Evolutionary conservation across 2,888 invertebrate species (phyloP).

Genomic region (Acleris holmiana): DNA sequence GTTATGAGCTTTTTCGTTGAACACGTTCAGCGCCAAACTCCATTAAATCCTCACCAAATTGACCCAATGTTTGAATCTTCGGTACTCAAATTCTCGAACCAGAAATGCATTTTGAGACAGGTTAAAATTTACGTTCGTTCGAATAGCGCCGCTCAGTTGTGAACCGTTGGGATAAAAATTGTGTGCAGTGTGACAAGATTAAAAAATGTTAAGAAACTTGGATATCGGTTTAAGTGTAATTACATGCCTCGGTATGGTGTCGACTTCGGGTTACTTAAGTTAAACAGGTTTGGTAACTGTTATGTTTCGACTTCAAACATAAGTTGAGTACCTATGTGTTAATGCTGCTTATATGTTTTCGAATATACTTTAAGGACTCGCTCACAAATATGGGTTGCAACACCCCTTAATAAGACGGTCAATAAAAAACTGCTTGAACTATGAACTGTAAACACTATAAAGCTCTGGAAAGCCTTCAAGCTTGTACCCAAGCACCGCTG

Average conservation of each 20-base stretch:
- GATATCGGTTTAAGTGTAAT: conserved; percentile 70
- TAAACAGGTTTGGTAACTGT: conserved; percentile 15
- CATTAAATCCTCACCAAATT: too few relatives aligned
- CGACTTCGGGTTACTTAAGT: conserved; percentile 17
- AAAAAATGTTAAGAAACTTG: conserved; percentile 59
- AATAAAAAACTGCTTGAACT: not conserved
- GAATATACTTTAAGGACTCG: too few relatives aligned
- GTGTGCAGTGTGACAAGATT: conserved; percentile 46
- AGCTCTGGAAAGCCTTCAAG: conserved; percentile 29
- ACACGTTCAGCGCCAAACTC: conserved; percentile 42
- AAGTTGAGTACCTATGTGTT: not conserved
- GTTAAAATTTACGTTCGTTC: conserved; percentile 43
- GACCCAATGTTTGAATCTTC: too few relatives aligned
- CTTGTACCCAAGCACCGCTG: conserved; percentile 48
- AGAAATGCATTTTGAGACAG: conserved; percentile 52
- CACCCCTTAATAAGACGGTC: too few relatives aligned
- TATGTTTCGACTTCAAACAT: not conserved
- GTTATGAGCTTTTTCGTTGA: conserved; percentile 83
- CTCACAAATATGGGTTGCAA: too few relatives aligned
- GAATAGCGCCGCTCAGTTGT: conserved; percentile 40
- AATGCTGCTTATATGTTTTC: not conserved
- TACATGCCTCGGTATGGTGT: conserved; percentile 17
- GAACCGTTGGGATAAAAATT: conserved; percentile 49
- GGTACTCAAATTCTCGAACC: conserved; percentile 25
- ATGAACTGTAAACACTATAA: not conserved